These are phyloP conservation scores for Danaus plexippus DNA, from an alignment of 1,140 invertebrate genomes.

Conservation along the genomic window DNA sequence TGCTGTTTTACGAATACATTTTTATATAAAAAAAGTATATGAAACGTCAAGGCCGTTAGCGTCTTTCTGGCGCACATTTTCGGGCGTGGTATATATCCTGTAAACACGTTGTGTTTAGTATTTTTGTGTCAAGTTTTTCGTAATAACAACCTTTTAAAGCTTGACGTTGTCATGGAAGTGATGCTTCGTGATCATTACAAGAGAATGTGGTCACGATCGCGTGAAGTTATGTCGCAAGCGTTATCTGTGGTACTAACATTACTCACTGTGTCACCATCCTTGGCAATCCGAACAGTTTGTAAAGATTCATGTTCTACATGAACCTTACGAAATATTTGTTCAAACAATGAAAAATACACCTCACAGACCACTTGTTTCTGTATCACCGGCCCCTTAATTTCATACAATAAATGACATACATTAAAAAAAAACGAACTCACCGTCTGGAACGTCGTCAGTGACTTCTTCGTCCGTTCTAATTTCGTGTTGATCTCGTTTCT, in stretches of 20 bases:
- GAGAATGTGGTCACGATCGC: slow-evolving; percentile 49
- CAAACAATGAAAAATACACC: not conserved
- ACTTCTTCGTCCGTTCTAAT: slow-evolving; percentile 56
- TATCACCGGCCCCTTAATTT: not conserved
- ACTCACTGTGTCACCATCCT: slow-evolving; percentile 33
- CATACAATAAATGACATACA: slow-evolving; percentile 1
- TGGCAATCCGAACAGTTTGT: slow-evolving; percentile 16
- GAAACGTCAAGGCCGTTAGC: no score
- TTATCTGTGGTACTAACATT: slow-evolving; percentile 35
- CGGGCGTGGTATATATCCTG: no score
- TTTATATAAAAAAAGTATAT: no score
- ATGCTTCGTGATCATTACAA: slow-evolving; percentile 45
- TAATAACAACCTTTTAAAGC: no score
- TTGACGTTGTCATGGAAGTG: slow-evolving; percentile 4
- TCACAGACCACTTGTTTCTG: not conserved
- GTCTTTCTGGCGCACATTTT: no score
- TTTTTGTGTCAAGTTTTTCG: no score
- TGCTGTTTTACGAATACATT: no score
- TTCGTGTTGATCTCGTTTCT: slow-evolving; percentile 57
- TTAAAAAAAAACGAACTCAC: slow-evolving; percentile 37
- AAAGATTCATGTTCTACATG: no score
- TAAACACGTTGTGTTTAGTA: no score
- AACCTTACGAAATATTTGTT: not conserved
- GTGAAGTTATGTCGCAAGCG: slow-evolving; percentile 51
- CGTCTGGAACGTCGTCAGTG: slow-evolving; percentile 49